A percentile compares a stretch with the other conserved stretches of the same genome.
phyloP scores from a whole-genome alignment of 2,113 vertebrate species.

The Petromus typicus region DNA sequence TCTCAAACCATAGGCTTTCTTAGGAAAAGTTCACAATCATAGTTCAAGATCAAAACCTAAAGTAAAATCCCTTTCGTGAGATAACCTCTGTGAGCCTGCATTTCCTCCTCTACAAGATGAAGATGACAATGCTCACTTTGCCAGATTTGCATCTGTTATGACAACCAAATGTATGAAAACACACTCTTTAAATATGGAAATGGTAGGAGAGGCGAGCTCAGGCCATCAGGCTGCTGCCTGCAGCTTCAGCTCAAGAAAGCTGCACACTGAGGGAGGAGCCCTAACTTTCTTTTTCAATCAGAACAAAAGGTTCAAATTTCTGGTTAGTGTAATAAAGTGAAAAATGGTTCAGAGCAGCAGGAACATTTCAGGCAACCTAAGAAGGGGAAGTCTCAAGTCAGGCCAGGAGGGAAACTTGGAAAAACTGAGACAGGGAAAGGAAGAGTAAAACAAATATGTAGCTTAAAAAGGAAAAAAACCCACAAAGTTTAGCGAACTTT shows the following conservation, averaged over 20 bases:
- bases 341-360: conserved; percentile 43
- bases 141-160: background rate
- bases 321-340: conserved; percentile 39
- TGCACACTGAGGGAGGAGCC: background rate
- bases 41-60: conserved; percentile 3
- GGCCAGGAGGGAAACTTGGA: conserved; percentile 49
- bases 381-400: conserved; percentile 14
- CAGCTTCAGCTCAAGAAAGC: background rate
- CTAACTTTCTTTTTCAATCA: background rate
- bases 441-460: conserved; percentile 34
- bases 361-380: conserved; percentile 43
- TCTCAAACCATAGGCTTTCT: conserved; percentile 35
- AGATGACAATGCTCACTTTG: background rate
- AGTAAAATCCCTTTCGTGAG: background rate
- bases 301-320: conserved; percentile 20
- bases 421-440: conserved; percentile 47
- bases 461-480: background rate
- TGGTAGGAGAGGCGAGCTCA: background rate
- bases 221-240: accelerated
- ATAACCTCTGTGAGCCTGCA: background rate
- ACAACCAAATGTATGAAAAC: background rate
- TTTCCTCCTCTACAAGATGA: background rate
- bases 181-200: background rate
- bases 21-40: background rate
- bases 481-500: background rate